Evolutionary conservation across 1,140 invertebrate genomes (phyloP), one percentile per base, ranked within the genome.

Genomic region (Dreissena rostriformis): DNA sequence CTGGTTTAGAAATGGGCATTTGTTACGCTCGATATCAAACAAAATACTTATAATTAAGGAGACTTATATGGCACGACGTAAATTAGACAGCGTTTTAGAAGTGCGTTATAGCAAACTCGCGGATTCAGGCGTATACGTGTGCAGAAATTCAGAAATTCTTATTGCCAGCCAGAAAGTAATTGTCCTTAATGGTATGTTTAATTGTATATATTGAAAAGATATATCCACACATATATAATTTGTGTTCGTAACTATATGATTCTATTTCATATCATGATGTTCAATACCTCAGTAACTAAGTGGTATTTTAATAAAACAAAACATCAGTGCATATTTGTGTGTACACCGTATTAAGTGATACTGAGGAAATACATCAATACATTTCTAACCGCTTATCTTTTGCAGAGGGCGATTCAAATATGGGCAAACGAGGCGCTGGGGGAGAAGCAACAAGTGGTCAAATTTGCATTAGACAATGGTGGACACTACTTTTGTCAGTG

Each of bases 1-100:
- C 65, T 92, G 91, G 91, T 92, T 90, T 84, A 89, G 88, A 72
- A 82, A 90, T 72, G 90, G 90, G 0, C 74, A 88, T 67, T 26
- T 77, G 14, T 51, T 84, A 57, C 51, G 68, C n/a, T 53, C 65
- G 12, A 19, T 19, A n/a, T 77, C 66, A 24, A 15, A 76, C 12
- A 77, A 51, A 78, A 71, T 77, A 29, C n/a, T 61, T 28, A 78
- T 84, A 49, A 8, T 28, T 39, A 84, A 84, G 68, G 74, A 77
- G 7, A 78, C 28, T 0, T 77, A 67, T 26, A 72, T 84, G 7
- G 26, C 65, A 15, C 24, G 68, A 19, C 61, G 73, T 19, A 77
- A 77, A 24, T 72, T 84, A 57, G 63, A 77, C n/a, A 84, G 82
- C 77, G 74, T 84, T 29, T 53, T 84, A 72, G 82, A 84, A 84